Evolutionary conservation across 2,797 vertebrate genomes (phyloP).

Genomic region (Intellagama lesueurii): DNA sequence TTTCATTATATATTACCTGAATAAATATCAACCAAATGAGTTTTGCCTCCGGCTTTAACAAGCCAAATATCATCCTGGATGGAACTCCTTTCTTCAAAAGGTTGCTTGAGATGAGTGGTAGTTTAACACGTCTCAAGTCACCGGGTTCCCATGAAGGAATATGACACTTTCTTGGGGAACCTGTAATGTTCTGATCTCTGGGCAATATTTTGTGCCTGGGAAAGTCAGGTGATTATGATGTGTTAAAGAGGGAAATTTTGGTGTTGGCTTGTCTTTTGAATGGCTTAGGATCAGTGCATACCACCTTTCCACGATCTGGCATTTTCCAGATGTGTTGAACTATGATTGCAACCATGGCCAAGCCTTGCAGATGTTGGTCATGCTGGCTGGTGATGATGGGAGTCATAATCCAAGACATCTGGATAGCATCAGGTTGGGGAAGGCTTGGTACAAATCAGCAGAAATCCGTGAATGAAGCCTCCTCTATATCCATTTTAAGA

Average conservation of each 20-base stretch:
- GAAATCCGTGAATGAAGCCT: too few species aligned
- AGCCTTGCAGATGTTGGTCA: not conserved
- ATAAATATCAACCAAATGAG: slow-evolving; percentile 4
- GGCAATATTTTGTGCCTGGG: not conserved
- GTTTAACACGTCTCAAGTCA: not conserved
- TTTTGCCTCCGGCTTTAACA: not conserved
- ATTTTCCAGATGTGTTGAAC: not conserved
- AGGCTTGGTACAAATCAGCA: not conserved
- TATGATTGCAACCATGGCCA: not conserved
- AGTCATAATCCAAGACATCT: not conserved
- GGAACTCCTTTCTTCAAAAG: not conserved
- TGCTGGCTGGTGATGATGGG: not conserved
- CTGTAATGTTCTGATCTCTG: not conserved
- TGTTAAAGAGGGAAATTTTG: too few species aligned
- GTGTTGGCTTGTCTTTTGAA: not conserved
- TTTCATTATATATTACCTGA: not conserved
- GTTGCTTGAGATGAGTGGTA: not conserved
- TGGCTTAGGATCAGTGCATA: not conserved
- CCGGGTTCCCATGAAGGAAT: not conserved
- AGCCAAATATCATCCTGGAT: not conserved
- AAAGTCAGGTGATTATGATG: not conserved
- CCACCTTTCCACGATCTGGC: too few species aligned
- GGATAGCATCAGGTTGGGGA: not conserved
- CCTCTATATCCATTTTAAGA: too few species aligned
- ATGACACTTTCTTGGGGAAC: not conserved